Conservation (phyloP, 1,140 invertebrate species). For the Brachionus asplanchnoidis region DNA sequence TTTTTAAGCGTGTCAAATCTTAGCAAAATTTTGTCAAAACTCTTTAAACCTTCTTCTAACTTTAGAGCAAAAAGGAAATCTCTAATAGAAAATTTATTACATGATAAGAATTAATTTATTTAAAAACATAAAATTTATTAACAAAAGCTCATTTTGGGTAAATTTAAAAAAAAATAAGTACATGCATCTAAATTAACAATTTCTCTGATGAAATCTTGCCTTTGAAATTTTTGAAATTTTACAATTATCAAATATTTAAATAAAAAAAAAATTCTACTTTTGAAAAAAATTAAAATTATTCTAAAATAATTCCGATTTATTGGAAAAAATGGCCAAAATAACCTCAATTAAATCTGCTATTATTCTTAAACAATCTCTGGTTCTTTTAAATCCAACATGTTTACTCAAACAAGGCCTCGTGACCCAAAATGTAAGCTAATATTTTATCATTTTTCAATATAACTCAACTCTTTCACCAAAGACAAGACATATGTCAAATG, state of each 20-base stretch:
- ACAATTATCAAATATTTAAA: not conserved
- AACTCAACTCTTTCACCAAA: not conserved
- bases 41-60: too few species aligned
- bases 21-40: too few species aligned
- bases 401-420: not conserved
- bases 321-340: constrained; percentile 32
- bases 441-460: not conserved
- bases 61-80: too few species aligned
- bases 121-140: too few species aligned
- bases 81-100: too few species aligned
- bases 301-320: constrained; percentile 22
- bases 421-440: not conserved
- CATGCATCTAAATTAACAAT: not conserved
- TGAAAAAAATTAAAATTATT: not conserved
- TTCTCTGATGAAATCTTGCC: constrained; percentile 36
- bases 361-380: not conserved
- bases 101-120: too few species aligned
- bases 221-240: constrained; percentile 36
- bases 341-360: constrained; percentile 6
- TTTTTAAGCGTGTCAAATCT: too few species aligned
- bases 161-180: not conserved
- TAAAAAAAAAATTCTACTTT: not conserved
- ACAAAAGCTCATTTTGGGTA: too few species aligned
- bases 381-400: not conserved
- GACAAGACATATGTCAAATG: not conserved